These are phyloP conservation scores for Magallana nippona DNA, from an alignment of 2,888 invertebrate species.

Conservation along the genomic window DNA sequence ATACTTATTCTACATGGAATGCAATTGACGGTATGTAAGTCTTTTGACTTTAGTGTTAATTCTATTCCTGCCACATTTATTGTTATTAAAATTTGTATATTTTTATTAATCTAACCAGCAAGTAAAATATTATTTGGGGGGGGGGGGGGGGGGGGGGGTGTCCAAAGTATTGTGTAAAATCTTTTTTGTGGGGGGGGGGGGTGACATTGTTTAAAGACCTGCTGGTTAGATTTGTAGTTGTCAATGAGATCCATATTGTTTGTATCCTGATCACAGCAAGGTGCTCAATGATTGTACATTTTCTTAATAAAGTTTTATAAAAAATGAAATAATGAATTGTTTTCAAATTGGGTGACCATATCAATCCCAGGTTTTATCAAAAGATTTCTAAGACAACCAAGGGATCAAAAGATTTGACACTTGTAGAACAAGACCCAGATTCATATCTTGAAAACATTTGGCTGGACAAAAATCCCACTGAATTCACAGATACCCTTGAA, in stretches of 20 bases:
- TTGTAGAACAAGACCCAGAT: too few relatives aligned
- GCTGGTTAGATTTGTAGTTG: constrained; percentile 5
- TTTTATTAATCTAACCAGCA: constrained; percentile 20
- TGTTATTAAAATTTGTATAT: constrained; percentile 30
- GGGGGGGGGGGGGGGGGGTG: not conserved
- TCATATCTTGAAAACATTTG: too few relatives aligned
- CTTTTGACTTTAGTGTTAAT: constrained; percentile 25
- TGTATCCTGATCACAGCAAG: not conserved
- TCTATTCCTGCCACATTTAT: constrained; percentile 25
- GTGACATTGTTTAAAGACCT: not conserved
- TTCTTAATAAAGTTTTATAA: constrained; percentile 36
- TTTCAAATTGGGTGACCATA: not conserved
- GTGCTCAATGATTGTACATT: constrained; percentile 46
- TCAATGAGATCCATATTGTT: constrained; percentile 30
- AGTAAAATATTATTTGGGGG: not conserved
- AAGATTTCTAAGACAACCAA: too few relatives aligned
- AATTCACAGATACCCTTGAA: too few relatives aligned
- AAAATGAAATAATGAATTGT: not conserved
- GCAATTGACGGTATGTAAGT: constrained; percentile 1
- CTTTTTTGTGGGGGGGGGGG: not conserved
- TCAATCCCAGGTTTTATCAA: too few relatives aligned
- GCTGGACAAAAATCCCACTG: too few relatives aligned
- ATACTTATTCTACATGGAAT: constrained; percentile 6
- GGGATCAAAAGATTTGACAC: too few relatives aligned
- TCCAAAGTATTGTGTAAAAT: not conserved